Base-by-base conservation (phyloP, 2,888 invertebrate genomes). In the Phytoseiulus persimilis region DNA sequence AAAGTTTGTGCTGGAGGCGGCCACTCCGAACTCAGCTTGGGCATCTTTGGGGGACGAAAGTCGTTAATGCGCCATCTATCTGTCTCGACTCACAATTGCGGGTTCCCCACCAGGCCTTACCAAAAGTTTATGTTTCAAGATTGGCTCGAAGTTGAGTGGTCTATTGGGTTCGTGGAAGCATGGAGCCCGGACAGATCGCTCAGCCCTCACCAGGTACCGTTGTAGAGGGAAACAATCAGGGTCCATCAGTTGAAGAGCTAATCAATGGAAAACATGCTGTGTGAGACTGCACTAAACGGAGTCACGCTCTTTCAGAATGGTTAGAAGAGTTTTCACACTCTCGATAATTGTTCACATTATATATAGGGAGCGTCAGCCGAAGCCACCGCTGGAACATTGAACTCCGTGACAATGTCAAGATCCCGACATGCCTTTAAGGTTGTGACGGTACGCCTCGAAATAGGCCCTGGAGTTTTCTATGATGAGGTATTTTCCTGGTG, bases 401-500 rank as follows among this genome's bases (percentile, higher is more conserved):
- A 39, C 5, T 39, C 65, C 18, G 11, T 65, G 18, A 65, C 9
- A 39, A 9, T 39, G 9, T 39, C 39, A 39, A 39, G 39, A 39
- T 39, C 5, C 5, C 39, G 5, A 39, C 39, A 39, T 65, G 31
- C 87, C 87, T 87, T 87, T 23, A 0, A 96, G 93, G 0, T 96
- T 95, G 92, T 95, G 95, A 91, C 95, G 94, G 92, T 96, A 96
- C 0, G 96, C 96, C 92, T 96, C 96, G 92, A 96, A 96, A 92
- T 95, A 97, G 0, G 95, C 95, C 90, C 95, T 95, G 90, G 95
- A 95, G 92, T 96, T 96, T 1, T 95, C 94, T 95, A 96, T 95
- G 0, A 94, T 92, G 90, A 94, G 94, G 0, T 93, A 91, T 90
- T 18, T 65, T 2, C 18, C 65, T 2, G 2, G 5, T 28, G 28